These are phyloP conservation scores for Tetragnatha versicolor DNA, from an alignment of 1,140 invertebrate species.

Conservation along the genomic window DNA sequence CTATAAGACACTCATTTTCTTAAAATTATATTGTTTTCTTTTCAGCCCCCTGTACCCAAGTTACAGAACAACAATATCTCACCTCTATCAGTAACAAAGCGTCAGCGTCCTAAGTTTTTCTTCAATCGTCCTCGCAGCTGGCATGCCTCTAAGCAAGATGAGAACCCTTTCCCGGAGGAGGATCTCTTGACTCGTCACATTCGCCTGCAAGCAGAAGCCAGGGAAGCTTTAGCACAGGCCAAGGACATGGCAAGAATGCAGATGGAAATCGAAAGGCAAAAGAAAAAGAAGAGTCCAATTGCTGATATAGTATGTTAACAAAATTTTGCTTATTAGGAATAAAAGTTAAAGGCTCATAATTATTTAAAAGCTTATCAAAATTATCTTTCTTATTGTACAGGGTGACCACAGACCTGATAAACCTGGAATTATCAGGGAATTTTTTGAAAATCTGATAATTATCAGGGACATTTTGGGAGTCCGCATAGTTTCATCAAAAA, in stretches of 20 bases:
- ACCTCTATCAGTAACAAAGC: conserved; percentile 17
- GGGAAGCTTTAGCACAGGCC: conserved; percentile 87
- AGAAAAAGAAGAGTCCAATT: conserved; percentile 81
- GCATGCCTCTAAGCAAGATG: conserved; percentile 42
- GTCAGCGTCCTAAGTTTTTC: conserved; percentile 54
- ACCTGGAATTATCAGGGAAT: too few species aligned
- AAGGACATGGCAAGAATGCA: conserved; percentile 92
- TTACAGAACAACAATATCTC: conserved; percentile 23
- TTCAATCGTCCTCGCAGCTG: conserved; percentile 52
- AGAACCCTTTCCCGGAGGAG: conserved; percentile 43
- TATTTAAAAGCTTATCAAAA: too few species aligned
- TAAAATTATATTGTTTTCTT: background rate
- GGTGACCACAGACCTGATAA: too few species aligned
- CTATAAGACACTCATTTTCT: too few species aligned
- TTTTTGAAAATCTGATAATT: too few species aligned
- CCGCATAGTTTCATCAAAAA: too few species aligned
- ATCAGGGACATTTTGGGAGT: too few species aligned
- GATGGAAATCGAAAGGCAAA: conserved; percentile 86
- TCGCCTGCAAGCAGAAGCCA: conserved; percentile 84
- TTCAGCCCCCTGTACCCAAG: conserved; percentile 9
- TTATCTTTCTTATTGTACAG: too few species aligned
- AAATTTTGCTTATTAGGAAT: background rate
- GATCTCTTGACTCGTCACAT: conserved; percentile 52
- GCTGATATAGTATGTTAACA: conserved; percentile 78
- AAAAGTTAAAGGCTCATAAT: too few species aligned